Base-by-base conservation (phyloP, 2,888 invertebrate genomes). In the Dynastes tityus region DNA sequence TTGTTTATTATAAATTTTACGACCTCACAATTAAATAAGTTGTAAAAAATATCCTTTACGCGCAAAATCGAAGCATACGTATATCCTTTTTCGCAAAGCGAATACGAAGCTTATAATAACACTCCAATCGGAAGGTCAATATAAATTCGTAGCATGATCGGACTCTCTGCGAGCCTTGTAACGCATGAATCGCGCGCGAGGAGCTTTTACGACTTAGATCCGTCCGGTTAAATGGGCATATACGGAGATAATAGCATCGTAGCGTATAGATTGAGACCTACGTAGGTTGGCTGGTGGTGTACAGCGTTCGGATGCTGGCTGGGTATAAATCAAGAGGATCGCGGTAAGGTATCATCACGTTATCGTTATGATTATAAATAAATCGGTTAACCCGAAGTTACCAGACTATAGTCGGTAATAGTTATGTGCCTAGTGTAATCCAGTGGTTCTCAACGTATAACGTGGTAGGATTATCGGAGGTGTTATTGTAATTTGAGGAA, bases 331-430 rank as follows among this genome's bases (percentile, higher is more conserved):
- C 63, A 63, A 29, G 63, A 13, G 29, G 29, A 63, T 63, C 63
- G n/a, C 63, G 63, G 63, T 63, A 63, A 63, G 63, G 63, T 63
- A 63, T 63, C 63, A 63, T 63, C 63, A 63, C 63, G 63, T 63
- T 63, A 63, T 63, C 63, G 63, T 63, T 63, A 63, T 63, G 63
- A 63, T 63, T 63, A 63, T 29, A 63, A 63, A 63, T 63, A 63
- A 63, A 37, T 63, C 63, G 63, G 63, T 63, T 63, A 63, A 63
- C 63, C 32, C 63, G 63, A 29, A 63, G 29, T 63, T 63, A 63
- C 63, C 29, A 11, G 32, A 63, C 63, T 11, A 55, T 55, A 55
- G 55, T n/a, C 55, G 55, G 55, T 55, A 55, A 55, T 55, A 55
- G 55, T 55, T 55, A 55, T 55, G 32, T 37, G 55, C 22, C n/a